phyloP scores from a whole-genome alignment of 2,113 vertebrate genomes.

The Elephantulus edwardii region DNA sequence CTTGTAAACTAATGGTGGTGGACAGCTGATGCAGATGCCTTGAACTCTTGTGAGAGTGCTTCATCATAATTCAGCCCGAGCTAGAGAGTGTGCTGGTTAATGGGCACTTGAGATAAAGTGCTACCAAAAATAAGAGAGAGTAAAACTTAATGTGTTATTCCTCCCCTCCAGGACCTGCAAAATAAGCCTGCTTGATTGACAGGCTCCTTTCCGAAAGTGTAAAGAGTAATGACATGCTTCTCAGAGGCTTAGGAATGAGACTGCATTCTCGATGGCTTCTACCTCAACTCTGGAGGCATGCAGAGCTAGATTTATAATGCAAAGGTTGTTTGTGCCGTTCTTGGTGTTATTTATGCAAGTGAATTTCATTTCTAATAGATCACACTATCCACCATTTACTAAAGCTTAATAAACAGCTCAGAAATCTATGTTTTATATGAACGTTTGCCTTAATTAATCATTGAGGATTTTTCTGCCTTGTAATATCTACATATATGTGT shows the following conservation, averaged over 20 bases:
- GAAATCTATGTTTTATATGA: constrained; percentile 15
- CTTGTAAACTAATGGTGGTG: constrained; percentile 34
- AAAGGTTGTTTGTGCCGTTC: background rate
- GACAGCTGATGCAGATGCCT: background rate
- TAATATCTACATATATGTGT: background rate
- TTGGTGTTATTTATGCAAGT: background rate
- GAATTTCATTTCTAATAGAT: constrained; percentile 19
- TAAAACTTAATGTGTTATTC: constrained; percentile 67
- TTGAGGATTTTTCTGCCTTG: no score
- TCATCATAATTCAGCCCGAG: constrained; percentile 55
- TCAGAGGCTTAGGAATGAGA: constrained; percentile 40
- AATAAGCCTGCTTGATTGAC: constrained; percentile 65
- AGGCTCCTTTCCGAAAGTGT: constrained; percentile 57
- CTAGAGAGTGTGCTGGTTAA: constrained; percentile 63
- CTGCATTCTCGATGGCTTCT: constrained; percentile 10
- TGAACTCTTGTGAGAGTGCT: background rate
- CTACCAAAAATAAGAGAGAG: constrained; percentile 68
- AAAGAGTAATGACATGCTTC: constrained; percentile 56
- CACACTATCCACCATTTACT: background rate
- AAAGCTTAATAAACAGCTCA: constrained; percentile 22
- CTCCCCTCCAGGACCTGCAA: constrained; percentile 63
- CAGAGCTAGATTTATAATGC: constrained; percentile 5
- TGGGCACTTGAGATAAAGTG: constrained; percentile 72
- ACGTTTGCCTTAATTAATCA: constrained; percentile 13
- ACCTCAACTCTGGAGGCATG: background rate